Conservation (phyloP, 2,797 vertebrate genomes). For the Cryptoprocta ferox region DNA sequence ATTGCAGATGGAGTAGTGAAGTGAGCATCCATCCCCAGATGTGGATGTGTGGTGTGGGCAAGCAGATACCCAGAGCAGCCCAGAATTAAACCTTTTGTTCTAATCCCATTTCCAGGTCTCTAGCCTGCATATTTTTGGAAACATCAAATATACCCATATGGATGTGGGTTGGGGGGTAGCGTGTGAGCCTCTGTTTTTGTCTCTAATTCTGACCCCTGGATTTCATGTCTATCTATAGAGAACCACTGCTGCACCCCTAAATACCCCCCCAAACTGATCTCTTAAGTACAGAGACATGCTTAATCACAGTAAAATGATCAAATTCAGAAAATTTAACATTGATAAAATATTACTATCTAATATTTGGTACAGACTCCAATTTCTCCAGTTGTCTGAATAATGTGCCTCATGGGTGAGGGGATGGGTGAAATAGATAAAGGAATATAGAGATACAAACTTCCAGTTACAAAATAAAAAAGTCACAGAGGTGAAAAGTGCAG, state of each 20-base stretch:
- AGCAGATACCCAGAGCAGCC: background rate
- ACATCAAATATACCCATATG: background rate
- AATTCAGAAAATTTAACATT: conserved; percentile 1
- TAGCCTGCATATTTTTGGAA: background rate
- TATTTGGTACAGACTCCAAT: background rate
- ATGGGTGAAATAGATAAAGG: background rate
- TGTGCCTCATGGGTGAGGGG: background rate
- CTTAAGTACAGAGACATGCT: background rate
- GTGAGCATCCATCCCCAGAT: background rate
- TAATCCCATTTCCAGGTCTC: background rate
- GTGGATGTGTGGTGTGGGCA: background rate
- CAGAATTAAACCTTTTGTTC: background rate
- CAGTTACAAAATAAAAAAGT: background rate
- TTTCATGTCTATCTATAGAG: background rate
- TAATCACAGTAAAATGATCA: background rate
- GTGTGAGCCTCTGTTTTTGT: background rate
- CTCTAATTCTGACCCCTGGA: background rate
- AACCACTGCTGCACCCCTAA: background rate
- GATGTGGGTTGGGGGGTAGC: background rate
- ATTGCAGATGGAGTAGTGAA: background rate
- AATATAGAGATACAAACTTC: background rate
- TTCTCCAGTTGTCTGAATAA: background rate
- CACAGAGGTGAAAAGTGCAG: background rate
- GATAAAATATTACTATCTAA: background rate
- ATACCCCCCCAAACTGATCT: background rate